Base-by-base conservation (phyloP, 2,888 invertebrate species). In the Heliconius aoede region DNA sequence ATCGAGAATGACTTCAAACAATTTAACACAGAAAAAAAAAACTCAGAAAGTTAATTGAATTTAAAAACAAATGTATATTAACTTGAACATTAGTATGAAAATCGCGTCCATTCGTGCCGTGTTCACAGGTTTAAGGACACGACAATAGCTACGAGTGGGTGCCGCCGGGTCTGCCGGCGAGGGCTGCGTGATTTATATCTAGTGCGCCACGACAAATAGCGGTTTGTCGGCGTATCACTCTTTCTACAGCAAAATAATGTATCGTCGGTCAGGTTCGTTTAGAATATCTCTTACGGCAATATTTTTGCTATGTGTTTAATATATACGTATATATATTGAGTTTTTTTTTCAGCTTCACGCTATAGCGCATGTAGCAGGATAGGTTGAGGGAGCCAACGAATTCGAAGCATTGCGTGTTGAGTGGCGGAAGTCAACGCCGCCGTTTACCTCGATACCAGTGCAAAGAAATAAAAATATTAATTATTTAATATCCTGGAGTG, bases 201-300 rank as follows among this genome's bases (percentile, higher is more conserved):
- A 86, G 86, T 86, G 89, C 86, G 85, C 87, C 87, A 91, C 92
- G 91, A 93, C 91, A 93, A 94, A 93, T 92, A 92, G 91, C 90
- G 91, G 92, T 91, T 91, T 91, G 90, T 91, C 90, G 89, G 87
- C 86, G 87, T 89, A 91, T 91, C 90, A 90, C 88, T 90, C 90
- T 89, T 89, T 89, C 86, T 87, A 88, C 86, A 86, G 87, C 85
- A 85, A 89, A 91, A 91, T 90, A 91, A 91, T 89, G 88, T 90
- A 88, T 89, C 88, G 86, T 80, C 85, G 28, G 40, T 60, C 58
- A 26, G 11, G 36, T 36, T 60, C 60, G 40, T 26, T 60, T 60
- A 21, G 36, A 72, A 72, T 32, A 60, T 40, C 36, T 72, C 21
- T 58, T 60, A 18, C 24, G 11, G 55, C n/a, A n/a, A 51, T n/a